Evolutionary conservation across 1,140 invertebrate genomes (phyloP).

Genomic region (Euborellia annulipes): DNA sequence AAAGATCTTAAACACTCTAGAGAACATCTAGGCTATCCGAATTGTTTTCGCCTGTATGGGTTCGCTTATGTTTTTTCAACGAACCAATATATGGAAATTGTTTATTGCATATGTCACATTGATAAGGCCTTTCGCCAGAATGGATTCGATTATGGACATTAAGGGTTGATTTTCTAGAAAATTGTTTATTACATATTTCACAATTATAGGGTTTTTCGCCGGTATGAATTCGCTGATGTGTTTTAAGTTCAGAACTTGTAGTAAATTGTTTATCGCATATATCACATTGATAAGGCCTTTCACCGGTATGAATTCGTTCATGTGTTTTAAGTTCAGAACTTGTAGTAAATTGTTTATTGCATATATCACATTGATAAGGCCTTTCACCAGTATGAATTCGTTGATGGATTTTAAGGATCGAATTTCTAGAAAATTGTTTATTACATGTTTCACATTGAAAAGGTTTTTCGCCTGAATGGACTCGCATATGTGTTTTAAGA

Average conservation of each 20-base stretch:
- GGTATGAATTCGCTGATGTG: no score
- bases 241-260: no score
- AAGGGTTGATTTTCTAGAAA: constrained; percentile 12
- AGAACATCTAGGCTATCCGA: no score
- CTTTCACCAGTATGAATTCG: background rate
- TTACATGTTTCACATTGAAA: constrained; percentile 3
- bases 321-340: constrained; percentile 3
- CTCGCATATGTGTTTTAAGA: constrained; percentile 1
- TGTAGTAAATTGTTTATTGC: no score
- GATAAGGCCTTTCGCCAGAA: constrained; percentile 27
- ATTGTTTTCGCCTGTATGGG: constrained; percentile 20
- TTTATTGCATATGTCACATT: constrained; percentile 22
- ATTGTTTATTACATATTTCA: no score
- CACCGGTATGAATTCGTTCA: no score
- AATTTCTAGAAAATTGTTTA: background rate
- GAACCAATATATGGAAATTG: constrained; percentile 17
- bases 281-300: no score
- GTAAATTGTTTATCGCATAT: no score
- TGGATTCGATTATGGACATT: constrained; percentile 15
- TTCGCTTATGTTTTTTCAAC: constrained; percentile 12
- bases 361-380: no score
- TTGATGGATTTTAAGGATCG: background rate
- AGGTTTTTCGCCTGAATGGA: constrained; percentile 5
- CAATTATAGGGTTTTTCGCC: no score
- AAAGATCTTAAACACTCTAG: no score